Evolutionary conservation across 1,140 invertebrate genomes (phyloP).

Genomic region (Cherax quadricarinatus): DNA sequence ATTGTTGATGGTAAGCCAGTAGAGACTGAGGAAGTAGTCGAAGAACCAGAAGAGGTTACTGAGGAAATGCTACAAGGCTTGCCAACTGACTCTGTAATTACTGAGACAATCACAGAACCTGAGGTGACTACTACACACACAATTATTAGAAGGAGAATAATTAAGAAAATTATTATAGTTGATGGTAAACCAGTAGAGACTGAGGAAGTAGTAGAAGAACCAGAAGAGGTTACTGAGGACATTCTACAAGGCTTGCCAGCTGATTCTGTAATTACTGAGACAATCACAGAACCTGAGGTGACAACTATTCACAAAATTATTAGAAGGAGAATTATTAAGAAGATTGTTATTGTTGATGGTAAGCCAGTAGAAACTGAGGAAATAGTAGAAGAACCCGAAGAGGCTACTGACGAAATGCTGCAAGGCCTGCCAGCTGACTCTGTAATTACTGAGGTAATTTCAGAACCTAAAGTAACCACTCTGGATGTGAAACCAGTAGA

Average conservation of each 20-base stretch:
- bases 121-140: conserved; percentile 7
- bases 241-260: conserved; percentile 8
- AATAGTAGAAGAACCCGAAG: no score
- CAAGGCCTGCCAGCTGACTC: no score
- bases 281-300: not conserved
- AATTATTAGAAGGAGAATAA: conserved; percentile 35
- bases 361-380: no score
- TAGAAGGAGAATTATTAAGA: conserved; percentile 29
- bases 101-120: conserved; percentile 43
- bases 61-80: no score
- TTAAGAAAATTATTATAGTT: conserved; percentile 36
- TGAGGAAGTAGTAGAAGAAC: conserved; percentile 44
- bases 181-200: conserved; percentile 42
- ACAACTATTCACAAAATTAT: conserved; percentile 23
- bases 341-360: not conserved
- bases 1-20: not conserved
- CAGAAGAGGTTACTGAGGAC: conserved; percentile 40
- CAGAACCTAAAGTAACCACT: no score
- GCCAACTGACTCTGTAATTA: not conserved
- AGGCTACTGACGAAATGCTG: no score
- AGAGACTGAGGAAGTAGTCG: not conserved
- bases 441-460: no score
- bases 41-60: not conserved
- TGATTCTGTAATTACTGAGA: conserved; percentile 11
- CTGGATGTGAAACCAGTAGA: no score